These are phyloP conservation scores for Bicyclus anynana DNA, from an alignment of 1,140 invertebrate genomes.

Conservation along the genomic window DNA sequence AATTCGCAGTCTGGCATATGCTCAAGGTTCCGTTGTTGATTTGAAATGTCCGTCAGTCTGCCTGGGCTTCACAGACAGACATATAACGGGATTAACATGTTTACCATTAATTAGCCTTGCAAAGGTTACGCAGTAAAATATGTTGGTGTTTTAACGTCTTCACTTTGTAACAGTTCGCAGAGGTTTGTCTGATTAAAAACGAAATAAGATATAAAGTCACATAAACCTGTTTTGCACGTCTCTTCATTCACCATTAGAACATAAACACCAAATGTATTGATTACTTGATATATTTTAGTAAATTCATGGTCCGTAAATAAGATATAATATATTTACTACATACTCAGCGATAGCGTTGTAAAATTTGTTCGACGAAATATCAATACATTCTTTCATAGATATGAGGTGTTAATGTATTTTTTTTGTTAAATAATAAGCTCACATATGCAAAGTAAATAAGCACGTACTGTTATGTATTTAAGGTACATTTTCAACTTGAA, in stretches of 20 bases:
- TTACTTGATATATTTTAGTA: too few relatives aligned
- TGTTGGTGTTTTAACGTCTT: not conserved
- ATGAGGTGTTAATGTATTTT: not conserved
- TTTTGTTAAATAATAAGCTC: not conserved
- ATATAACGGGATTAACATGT: slow-evolving; percentile 1
- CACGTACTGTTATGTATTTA: not conserved
- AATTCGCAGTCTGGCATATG: slow-evolving; percentile 54
- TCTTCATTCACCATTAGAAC: too few relatives aligned
- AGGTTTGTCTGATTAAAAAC: not conserved
- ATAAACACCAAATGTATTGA: too few relatives aligned
- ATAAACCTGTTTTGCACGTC: not conserved
- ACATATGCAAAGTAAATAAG: not conserved
- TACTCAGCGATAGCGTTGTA: not conserved
- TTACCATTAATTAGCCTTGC: not conserved
- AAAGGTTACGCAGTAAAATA: not conserved
- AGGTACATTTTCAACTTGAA: not conserved
- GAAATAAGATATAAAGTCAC: not conserved
- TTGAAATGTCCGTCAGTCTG: slow-evolving; percentile 18
- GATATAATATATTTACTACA: not conserved
- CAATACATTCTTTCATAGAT: not conserved
- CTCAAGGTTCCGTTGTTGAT: slow-evolving; percentile 36
- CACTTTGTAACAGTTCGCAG: not conserved
- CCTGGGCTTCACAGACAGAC: not conserved
- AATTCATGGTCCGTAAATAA: not conserved
- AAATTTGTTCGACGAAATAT: not conserved